phyloP scores from a whole-genome alignment of 2,888 invertebrate species.

The Leuctra nigra region DNA sequence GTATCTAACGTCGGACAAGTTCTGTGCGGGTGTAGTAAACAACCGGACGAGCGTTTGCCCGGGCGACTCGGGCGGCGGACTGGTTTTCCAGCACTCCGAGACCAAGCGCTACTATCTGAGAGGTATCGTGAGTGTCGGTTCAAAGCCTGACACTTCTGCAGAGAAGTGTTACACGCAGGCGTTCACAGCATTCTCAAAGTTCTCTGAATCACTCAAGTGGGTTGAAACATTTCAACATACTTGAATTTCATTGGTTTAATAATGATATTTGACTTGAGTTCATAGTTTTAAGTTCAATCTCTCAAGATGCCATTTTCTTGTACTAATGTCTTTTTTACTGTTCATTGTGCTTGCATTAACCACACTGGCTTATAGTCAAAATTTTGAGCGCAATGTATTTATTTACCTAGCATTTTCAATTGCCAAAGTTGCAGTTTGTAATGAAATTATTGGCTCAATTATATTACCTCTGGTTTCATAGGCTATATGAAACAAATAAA shows the following conservation, averaged over 20 bases:
- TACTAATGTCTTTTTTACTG: too few relatives aligned
- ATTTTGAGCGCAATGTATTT: too few relatives aligned
- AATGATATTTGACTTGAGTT: too few relatives aligned
- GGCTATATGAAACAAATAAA: too few relatives aligned
- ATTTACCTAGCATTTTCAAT: too few relatives aligned
- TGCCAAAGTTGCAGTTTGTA: too few relatives aligned
- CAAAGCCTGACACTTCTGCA: slow-evolving; percentile 3
- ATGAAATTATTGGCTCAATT: too few relatives aligned
- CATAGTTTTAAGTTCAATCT: too few relatives aligned
- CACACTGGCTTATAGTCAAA: too few relatives aligned
- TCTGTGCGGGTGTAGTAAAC: slow-evolving; percentile 40
- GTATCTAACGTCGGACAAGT: slow-evolving; percentile 38
- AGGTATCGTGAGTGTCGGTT: slow-evolving; percentile 32
- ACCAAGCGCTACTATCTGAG: slow-evolving; percentile 32
- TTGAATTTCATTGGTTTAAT: not conserved
- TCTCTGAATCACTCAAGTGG: slow-evolving; percentile 21
- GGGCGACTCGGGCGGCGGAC: slow-evolving; percentile 33
- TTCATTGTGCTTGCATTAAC: too few relatives aligned
- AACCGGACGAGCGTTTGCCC: slow-evolving; percentile 36
- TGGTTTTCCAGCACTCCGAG: slow-evolving; percentile 28
- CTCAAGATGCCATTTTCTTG: too few relatives aligned
- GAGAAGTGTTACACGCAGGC: slow-evolving; percentile 22
- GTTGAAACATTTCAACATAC: not conserved
- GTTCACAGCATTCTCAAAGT: slow-evolving; percentile 22
- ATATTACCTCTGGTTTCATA: too few relatives aligned